A percentile compares a stretch with the other conserved stretches of the same genome.
phyloP scores from a whole-genome alignment of 2,797 vertebrate species.

The Eurystomus glaucurus region DNA sequence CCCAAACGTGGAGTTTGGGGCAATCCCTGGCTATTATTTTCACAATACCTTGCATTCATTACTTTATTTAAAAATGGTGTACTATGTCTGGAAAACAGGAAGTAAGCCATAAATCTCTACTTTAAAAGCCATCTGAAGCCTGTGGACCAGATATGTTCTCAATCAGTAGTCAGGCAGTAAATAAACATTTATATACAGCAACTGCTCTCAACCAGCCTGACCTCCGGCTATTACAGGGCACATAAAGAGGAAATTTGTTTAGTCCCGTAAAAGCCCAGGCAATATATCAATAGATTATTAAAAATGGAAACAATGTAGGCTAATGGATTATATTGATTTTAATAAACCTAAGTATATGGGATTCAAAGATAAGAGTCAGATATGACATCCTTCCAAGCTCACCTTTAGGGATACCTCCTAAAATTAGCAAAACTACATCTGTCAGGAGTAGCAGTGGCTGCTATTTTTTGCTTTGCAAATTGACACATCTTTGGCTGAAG shows the following conservation, averaged over 20 bases:
- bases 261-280: conserved; percentile 86
- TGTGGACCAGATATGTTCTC: conserved; percentile 86
- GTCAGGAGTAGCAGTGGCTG: not conserved
- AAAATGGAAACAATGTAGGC: conserved; percentile 83
- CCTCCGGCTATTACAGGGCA: conserved; percentile 83
- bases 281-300: conserved; percentile 88
- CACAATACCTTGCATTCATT: conserved; percentile 85
- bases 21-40: conserved; percentile 56
- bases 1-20: conserved; percentile 24
- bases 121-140: conserved; percentile 87
- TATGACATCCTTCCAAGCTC: conserved; percentile 60
- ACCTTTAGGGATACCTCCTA: conserved; percentile 30
- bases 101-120: conserved; percentile 84
- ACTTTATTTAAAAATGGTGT: conserved; percentile 76
- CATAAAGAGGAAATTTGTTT: conserved; percentile 88
- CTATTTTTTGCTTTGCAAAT: not conserved
- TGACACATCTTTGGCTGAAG: not conserved
- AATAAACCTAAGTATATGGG: conserved; percentile 85
- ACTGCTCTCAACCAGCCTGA: conserved; percentile 82
- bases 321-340: conserved; percentile 89
- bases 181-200: conserved; percentile 87
- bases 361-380: conserved; percentile 81
- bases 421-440: conserved; percentile 21
- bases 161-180: conserved; percentile 89
- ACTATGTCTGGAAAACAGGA: conserved; percentile 87